Conservation (phyloP, 2,888 invertebrate species). For the Lacanobia wlatinum region DNA sequence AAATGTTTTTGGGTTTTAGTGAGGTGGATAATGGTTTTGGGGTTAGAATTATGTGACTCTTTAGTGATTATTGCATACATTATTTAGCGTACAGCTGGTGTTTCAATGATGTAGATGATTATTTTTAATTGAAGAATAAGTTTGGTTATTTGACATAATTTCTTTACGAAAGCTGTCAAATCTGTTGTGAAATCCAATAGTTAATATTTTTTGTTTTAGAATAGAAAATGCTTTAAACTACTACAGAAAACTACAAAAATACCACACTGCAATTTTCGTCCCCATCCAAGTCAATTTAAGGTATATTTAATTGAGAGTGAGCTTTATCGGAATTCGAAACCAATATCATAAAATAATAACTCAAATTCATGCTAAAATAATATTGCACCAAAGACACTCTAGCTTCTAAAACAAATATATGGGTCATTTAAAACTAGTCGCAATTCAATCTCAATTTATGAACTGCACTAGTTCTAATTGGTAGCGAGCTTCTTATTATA, state of each 20-base stretch:
- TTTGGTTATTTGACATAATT: too few relatives aligned
- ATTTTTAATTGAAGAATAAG: too few relatives aligned
- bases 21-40: neutral
- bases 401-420: constrained; percentile 17
- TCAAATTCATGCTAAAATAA: neutral
- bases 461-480: constrained; percentile 43
- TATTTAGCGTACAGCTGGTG: too few relatives aligned
- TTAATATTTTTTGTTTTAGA: too few relatives aligned
- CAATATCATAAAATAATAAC: neutral
- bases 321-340: neutral
- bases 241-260: too few relatives aligned
- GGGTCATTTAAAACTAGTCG: constrained; percentile 28
- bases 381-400: neutral
- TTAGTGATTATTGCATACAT: too few relatives aligned
- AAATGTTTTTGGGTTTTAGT: constrained; percentile 1
- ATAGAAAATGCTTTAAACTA: too few relatives aligned
- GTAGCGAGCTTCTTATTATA: constrained; percentile 33
- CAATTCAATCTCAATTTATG: constrained; percentile 44
- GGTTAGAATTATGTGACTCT: neutral
- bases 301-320: neutral
- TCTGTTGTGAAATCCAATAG: too few relatives aligned
- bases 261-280: too few relatives aligned
- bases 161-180: too few relatives aligned
- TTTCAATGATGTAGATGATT: too few relatives aligned
- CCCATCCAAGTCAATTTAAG: neutral